Conservation (phyloP, 2,888 invertebrate genomes). For the Thera britannica region DNA sequence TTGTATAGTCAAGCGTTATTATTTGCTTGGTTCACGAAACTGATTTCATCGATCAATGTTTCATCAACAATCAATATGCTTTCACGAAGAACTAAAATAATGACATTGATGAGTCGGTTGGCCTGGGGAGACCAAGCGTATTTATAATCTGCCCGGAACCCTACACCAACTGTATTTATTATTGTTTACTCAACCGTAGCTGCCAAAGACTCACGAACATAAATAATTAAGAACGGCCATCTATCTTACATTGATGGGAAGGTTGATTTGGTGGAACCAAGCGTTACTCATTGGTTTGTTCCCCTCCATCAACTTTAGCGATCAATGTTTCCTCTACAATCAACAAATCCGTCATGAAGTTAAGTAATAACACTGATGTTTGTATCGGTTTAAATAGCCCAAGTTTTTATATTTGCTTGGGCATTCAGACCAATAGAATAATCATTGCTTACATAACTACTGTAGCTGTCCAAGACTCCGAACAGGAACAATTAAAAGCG, state of each 20-base stretch:
- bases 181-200: slow-evolving; percentile 1
- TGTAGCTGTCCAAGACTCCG: neutral
- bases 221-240: neutral
- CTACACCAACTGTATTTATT: neutral
- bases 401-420: too few relatives aligned
- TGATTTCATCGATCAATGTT: neutral
- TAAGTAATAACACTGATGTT: too few relatives aligned
- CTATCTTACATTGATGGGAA: neutral
- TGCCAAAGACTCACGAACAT: neutral
- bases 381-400: too few relatives aligned
- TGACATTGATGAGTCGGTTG: slow-evolving; percentile 10
- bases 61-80: neutral
- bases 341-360: too few relatives aligned
- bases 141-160: slow-evolving; percentile 3
- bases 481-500: neutral
- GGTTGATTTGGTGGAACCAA: neutral
- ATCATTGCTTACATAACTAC: neutral
- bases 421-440: neutral
- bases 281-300: neutral
- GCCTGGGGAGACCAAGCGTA: neutral
- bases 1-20: too few relatives aligned
- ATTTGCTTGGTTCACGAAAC: too few relatives aligned
- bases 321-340: neutral
- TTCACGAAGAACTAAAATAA: neutral
- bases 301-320: neutral